Evolutionary conservation across 2,888 invertebrate species (phyloP).

Genomic region (Metacarcinus magister): DNA sequence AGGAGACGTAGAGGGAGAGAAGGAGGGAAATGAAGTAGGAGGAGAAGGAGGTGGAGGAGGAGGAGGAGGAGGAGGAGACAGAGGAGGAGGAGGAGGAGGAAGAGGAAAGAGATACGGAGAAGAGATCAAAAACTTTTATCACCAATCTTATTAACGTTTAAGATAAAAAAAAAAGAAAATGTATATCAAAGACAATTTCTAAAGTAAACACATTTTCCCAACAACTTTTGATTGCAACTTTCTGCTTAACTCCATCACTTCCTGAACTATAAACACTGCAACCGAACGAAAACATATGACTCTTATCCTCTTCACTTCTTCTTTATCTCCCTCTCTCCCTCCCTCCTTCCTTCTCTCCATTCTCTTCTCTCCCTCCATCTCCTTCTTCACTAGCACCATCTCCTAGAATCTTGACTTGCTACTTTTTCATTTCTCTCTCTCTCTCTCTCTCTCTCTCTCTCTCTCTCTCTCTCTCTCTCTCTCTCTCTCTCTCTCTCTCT

Average conservation of each 20-base stretch:
- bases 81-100: neutral
- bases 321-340: neutral
- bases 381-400: neutral
- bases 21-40: neutral
- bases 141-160: no score
- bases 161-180: neutral
- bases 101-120: neutral
- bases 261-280: neutral
- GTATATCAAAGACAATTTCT: neutral
- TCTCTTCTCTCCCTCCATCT: neutral
- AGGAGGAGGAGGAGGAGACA: neutral
- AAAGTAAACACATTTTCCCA: neutral
- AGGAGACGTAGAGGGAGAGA: neutral
- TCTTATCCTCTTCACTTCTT: neutral
- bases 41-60: neutral
- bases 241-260: neutral
- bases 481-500: no score
- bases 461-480: no score
- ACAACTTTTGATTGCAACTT: neutral
- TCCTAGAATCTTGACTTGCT: no score
- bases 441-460: no score
- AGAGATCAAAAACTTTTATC: no score
- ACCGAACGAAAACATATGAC: neutral
- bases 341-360: neutral
- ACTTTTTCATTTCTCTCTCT: no score